These are phyloP conservation scores for Neolamprologus tretocephalus DNA, from an alignment of 2,113 vertebrate genomes.

Conservation along the genomic window DNA sequence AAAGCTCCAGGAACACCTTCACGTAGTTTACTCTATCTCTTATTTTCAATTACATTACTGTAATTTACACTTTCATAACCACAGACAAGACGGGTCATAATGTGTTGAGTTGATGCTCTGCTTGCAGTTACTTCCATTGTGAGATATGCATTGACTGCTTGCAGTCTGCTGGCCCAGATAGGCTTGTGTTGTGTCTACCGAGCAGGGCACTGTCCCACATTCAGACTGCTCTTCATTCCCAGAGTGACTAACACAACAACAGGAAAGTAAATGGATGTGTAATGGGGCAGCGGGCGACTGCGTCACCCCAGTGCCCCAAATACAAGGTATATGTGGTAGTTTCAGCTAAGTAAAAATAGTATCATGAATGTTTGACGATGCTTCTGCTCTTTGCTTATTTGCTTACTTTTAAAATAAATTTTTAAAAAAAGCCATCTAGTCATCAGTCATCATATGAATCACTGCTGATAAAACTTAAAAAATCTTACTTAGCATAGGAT, in stretches of 20 bases:
- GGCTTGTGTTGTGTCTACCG: constrained; percentile 7
- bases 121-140: not conserved
- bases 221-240: not conserved
- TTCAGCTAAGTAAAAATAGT: not conserved
- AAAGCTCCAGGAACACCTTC: not conserved
- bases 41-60: not conserved
- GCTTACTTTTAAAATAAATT: not conserved
- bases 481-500: not conserved
- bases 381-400: not conserved
- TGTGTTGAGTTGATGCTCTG: not conserved
- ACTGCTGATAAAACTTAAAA: not conserved
- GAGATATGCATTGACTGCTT: not conserved
- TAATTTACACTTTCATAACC: not conserved
- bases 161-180: constrained; percentile 24
- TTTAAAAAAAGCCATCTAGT: not conserved
- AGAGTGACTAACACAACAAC: not conserved
- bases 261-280: not conserved
- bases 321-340: not conserved
- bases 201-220: constrained; percentile 18
- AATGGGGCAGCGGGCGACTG: not conserved
- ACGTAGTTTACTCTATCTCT: not conserved
- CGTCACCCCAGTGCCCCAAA: not conserved
- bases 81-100: not conserved
- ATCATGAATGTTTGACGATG: not conserved
- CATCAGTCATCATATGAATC: not conserved